Evolutionary conservation across 2,888 invertebrate species (phyloP).

Genomic region (Spialia ferax): DNA sequence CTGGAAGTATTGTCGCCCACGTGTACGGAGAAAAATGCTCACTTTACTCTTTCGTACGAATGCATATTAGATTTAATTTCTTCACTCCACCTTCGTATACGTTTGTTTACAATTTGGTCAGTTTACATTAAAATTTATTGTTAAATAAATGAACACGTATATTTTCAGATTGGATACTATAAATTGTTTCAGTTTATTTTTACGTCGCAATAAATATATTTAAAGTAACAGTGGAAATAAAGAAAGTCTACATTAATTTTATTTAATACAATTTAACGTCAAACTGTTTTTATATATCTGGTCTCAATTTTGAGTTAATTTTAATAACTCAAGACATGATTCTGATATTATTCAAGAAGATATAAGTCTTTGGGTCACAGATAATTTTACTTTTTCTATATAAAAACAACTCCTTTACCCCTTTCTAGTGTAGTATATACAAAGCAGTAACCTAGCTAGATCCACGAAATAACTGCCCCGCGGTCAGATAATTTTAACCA

Average conservation of each 20-base stretch:
- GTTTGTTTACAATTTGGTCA: background rate
- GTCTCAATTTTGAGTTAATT: no score
- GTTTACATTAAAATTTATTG: background rate
- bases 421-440: no score
- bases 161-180: conserved; percentile 2
- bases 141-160: background rate
- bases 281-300: no score
- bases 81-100: background rate
- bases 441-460: no score
- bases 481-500: background rate
- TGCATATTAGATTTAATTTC: background rate
- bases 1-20: conserved; percentile 11
- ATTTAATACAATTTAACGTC: no score
- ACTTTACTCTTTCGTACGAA: background rate
- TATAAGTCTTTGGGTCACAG: no score
- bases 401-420: no score
- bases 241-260: no score
- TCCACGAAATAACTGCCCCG: no score
- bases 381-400: no score
- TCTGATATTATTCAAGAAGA: no score
- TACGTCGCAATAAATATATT: background rate
- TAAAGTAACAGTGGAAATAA: background rate
- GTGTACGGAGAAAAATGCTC: background rate
- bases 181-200: conserved; percentile 1
- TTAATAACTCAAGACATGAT: no score